phyloP scores from a whole-genome alignment of 1,140 invertebrate species.

The Drosophila tropicalis region DNA sequence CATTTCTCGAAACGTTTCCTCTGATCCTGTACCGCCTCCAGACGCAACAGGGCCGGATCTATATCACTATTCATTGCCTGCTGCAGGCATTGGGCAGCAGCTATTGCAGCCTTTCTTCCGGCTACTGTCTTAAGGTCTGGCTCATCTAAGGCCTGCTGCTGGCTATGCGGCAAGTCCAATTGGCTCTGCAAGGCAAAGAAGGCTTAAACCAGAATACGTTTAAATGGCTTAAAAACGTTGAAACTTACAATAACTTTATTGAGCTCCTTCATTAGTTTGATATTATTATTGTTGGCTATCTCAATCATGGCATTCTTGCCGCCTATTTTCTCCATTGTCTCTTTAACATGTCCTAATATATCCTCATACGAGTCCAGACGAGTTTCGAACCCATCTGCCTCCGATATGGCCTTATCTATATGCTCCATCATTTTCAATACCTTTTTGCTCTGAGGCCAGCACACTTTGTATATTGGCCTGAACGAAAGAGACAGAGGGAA shows the following conservation, averaged over 20 bases:
- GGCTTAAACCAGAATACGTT: not conserved
- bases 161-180: constrained; percentile 89
- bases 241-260: constrained; percentile 90
- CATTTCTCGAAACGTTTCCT: constrained; percentile 92
- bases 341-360: constrained; percentile 90
- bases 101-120: constrained; percentile 90
- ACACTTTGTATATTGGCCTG: constrained; percentile 93
- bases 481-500: not conserved
- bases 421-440: constrained; percentile 93
- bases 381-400: constrained; percentile 90
- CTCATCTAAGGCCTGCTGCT: constrained; percentile 89
- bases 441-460: constrained; percentile 89
- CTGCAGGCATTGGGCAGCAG: constrained; percentile 91
- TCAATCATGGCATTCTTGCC: constrained; percentile 96
- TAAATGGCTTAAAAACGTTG: not conserved
- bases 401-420: constrained; percentile 90
- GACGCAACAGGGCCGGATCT: constrained; percentile 86
- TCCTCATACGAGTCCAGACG: constrained; percentile 91
- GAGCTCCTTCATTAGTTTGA: constrained; percentile 90
- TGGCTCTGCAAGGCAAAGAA: constrained; percentile 84
- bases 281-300: constrained; percentile 93
- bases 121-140: constrained; percentile 90
- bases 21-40: constrained; percentile 94
- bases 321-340: constrained; percentile 95
- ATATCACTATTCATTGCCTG: constrained; percentile 90